Conservation (phyloP, 2,113 vertebrate species). For the Anarhynchus alexandrinus region DNA sequence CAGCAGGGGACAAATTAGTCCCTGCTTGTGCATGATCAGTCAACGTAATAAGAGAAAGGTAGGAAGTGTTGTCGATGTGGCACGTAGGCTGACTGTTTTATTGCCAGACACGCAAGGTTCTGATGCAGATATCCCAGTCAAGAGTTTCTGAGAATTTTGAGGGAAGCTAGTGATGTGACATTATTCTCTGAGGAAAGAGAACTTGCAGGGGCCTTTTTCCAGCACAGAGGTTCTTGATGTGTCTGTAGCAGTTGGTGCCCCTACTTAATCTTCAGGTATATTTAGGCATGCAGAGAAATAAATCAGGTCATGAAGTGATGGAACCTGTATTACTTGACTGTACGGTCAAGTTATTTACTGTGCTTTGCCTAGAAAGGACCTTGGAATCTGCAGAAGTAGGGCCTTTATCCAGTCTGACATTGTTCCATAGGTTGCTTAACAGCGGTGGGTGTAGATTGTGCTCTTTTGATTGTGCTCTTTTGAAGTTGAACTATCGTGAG, state of each 20-base stretch:
- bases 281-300: background rate
- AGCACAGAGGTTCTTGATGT: background rate
- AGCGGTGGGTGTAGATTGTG: background rate
- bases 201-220: background rate
- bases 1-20: background rate
- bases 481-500: background rate
- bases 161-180: background rate
- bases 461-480: background rate
- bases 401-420: background rate
- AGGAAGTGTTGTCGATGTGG: background rate
- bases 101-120: background rate
- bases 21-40: background rate
- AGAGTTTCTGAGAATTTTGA: background rate
- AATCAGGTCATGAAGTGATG: background rate
- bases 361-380: background rate
- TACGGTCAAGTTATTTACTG: background rate
- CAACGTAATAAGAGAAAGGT: background rate
- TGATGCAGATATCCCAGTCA: background rate
- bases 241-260: background rate
- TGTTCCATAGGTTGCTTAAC: background rate
- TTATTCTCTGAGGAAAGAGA: background rate
- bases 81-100: background rate
- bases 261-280: background rate
- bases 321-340: background rate
- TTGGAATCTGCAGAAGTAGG: background rate